Evolutionary conservation across 2,888 invertebrate species (phyloP), one percentile per base, ranked within the genome.

Genomic region (Nymphalis c-album): DNA sequence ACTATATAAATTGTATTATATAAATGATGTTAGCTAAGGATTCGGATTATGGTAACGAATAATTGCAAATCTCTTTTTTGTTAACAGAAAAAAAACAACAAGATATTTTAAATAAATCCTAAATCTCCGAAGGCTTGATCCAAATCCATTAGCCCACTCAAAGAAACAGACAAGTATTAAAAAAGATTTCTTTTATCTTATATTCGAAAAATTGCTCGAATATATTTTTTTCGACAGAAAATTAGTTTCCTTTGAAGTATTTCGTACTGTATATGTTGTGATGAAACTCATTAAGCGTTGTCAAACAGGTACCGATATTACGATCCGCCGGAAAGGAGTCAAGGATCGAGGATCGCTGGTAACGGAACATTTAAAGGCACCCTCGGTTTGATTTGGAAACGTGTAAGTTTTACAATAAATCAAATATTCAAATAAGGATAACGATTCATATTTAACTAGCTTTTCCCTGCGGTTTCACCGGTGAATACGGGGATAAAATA

Each of bases 301-400:
- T 16, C 48, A 79, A 78, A 55, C 76, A 95, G 94, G 71, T 95
- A 94, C 77, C 86, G 91, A 66, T 96, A 96, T 77, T 94, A 95
- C 75, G 96, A 96, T 78, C 95, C 96, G 5, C 95, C 95, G 0
- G 95, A 96, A 69, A 90, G 95, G 61, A 95, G 94, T 50, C 95
- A 96, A 80, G 96, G 96, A 0, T 94, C 95, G 0, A 90, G 92
- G 76, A 89, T 94, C 68, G 93, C 94, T 7, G 93, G 90, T 8
- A 95, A 95, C 76, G 95, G 95, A 0, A 94, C 94, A 2, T 95
- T 96, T 78, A 95, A 94, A 76, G 96, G 96, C 5, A 95, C 95
- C 17, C 92, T 96, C 13, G 96, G 96, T 0, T 87, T 96, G 72
- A 93, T 96, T 62, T 95, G 95, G 91, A 93, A 94, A 85, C 90